Conservation (phyloP, 2,113 vertebrate genomes). For the Tragelaphus imberbis region DNA sequence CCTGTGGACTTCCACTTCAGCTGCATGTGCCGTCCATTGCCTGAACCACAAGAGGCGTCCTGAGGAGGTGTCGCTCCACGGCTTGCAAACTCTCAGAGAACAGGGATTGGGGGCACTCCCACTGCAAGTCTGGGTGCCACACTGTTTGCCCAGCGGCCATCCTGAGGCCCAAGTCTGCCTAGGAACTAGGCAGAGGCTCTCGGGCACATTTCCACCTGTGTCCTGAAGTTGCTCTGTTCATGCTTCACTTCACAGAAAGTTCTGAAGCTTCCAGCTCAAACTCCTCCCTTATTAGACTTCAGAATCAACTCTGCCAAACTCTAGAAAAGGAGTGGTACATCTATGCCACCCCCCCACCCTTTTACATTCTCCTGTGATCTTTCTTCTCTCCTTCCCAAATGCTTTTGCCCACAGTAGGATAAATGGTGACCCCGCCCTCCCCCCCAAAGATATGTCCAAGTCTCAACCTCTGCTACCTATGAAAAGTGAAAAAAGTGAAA, state of each 20-base stretch:
- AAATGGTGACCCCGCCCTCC: neutral
- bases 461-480: neutral
- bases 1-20: neutral
- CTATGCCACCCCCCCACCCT: neutral
- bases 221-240: neutral
- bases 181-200: neutral
- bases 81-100: neutral
- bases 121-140: neutral
- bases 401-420: neutral
- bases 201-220: neutral
- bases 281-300: neutral
- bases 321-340: neutral
- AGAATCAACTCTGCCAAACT: neutral
- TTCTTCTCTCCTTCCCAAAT: neutral
- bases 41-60: neutral
- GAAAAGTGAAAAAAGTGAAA: neutral
- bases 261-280: neutral
- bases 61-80: accelerated
- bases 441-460: neutral
- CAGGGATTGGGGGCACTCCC: neutral
- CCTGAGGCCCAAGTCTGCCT: no score
- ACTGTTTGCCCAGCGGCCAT: neutral
- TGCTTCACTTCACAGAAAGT: neutral
- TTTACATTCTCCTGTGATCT: neutral
- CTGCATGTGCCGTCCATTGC: accelerated